Evolutionary conservation across 2,888 invertebrate genomes (phyloP), one percentile per base, ranked within the genome.

Genomic region (Hylaea fasciaria): DNA sequence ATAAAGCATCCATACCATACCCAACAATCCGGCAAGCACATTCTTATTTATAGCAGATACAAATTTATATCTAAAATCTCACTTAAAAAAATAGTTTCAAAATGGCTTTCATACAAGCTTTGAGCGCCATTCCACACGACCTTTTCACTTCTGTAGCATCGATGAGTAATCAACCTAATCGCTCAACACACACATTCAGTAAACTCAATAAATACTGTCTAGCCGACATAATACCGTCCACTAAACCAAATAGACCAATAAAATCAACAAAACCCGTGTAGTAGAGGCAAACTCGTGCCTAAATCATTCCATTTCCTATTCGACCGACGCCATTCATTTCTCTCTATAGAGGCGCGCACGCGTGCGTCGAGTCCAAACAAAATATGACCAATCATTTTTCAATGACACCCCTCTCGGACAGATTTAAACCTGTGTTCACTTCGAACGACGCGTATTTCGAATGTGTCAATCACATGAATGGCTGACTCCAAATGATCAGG

Each of bases 391-490:
- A 81, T 84, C 80, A 85, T 85, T 84, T 85, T 85, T 86, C 86
- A 85, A 83, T 78, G 80, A 78, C 80, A 80, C 76, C 74, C 78
- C 82, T 78, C 77, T 76, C 71, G 77, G 76, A 78, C 77, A 77
- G 77, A 80, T 80, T 82, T 79, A 77, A 80, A 80, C 77, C 80
- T 77, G 76, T 81, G 76, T 82, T 79, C 32, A 32, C 32, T 32
- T 32, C 80, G 83, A 80, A 71, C 82, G 82, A 81, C 78, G 75
- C 73, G 72, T 79, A 77, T 79, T 80, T 81, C 78, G 77, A 81
- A 86, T 85, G 79, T 82, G 87, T 84, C 86, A 83, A 82, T 86
- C 83, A 77, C 75, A 81, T 73, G 80, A 76, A 69, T 77, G 77
- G 73, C 69, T 80, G 82, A 73, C 69, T 73, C 67, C 74, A 80